phyloP scores from a whole-genome alignment of 2,797 vertebrate species.

The Poeciliopsis infans region DNA sequence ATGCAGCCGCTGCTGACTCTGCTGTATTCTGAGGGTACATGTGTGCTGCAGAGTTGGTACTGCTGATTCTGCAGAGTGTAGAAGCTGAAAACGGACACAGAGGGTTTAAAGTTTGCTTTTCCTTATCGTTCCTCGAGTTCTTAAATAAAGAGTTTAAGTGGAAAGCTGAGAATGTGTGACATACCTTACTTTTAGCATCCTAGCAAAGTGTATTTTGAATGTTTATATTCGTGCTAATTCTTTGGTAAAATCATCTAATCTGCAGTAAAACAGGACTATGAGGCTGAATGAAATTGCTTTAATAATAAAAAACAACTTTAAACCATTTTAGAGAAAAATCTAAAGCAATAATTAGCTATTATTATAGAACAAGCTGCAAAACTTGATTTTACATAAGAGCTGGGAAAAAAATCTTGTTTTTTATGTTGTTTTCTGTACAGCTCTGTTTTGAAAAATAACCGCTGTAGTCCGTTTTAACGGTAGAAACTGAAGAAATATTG shows the following conservation, averaged over 20 bases:
- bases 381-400: neutral
- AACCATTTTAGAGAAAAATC: neutral
- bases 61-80: slow-evolving; percentile 5
- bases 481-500: neutral
- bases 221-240: neutral
- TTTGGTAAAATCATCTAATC: neutral
- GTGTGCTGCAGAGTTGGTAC: slow-evolving; percentile 15
- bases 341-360: neutral
- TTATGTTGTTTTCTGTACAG: neutral
- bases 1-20: slow-evolving; percentile 35
- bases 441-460: neutral
- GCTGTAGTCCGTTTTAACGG: neutral
- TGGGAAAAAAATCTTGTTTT: neutral
- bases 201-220: neutral
- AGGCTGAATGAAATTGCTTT: neutral
- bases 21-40: slow-evolving; percentile 50
- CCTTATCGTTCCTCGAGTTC: slow-evolving; percentile 19
- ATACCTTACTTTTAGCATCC: too few species aligned
- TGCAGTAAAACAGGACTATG: neutral
- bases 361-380: neutral
- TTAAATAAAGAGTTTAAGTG: slow-evolving; percentile 33
- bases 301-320: neutral
- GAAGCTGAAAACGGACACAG: neutral
- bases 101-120: slow-evolving; percentile 18
- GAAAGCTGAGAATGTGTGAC: neutral